Conservation (phyloP, 2,888 invertebrate genomes). For the Kuschelorhynchus macadamiae region DNA sequence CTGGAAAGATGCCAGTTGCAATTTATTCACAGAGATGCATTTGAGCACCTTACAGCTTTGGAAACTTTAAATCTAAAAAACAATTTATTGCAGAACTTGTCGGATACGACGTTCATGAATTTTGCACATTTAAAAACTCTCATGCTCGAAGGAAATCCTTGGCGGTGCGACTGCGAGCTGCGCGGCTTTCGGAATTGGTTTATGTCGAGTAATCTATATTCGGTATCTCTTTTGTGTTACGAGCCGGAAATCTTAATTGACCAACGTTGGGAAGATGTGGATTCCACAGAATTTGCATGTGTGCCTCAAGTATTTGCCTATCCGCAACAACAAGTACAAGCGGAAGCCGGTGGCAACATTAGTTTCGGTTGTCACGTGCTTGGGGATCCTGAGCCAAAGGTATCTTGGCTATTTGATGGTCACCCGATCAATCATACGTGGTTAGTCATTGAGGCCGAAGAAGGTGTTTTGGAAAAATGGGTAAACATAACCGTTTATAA, state of each 20-base stretch:
- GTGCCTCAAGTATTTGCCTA: slow-evolving; percentile 76
- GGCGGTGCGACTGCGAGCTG: slow-evolving; percentile 91
- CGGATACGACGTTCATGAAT: slow-evolving; percentile 78
- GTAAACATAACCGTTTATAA: slow-evolving; percentile 87
- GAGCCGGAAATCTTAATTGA: slow-evolving; percentile 80
- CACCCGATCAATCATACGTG: slow-evolving; percentile 73
- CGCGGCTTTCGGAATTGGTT: slow-evolving; percentile 89
- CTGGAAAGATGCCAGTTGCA: slow-evolving; percentile 85
- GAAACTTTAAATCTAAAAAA: slow-evolving; percentile 85
- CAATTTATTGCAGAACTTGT: slow-evolving; percentile 82
- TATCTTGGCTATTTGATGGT: slow-evolving; percentile 88
- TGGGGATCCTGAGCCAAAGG: slow-evolving; percentile 87
- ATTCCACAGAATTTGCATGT: slow-evolving; percentile 85
- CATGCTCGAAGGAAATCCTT: slow-evolving; percentile 87
- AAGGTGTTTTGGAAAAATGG: slow-evolving; percentile 74
- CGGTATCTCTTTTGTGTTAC: slow-evolving; percentile 80
- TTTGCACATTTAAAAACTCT: slow-evolving; percentile 85
- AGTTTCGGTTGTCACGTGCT: slow-evolving; percentile 86
- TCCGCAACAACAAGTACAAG: slow-evolving; percentile 70
- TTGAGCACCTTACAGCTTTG: slow-evolving; percentile 81
- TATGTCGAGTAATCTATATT: slow-evolving; percentile 80
- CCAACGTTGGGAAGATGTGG: slow-evolving; percentile 83
- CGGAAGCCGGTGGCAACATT: slow-evolving; percentile 80
- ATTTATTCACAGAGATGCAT: slow-evolving; percentile 82
- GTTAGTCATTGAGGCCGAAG: slow-evolving; percentile 68